These are phyloP conservation scores for Eupithecia pulchellata DNA, from an alignment of 2,888 invertebrate genomes.

Conservation along the genomic window DNA sequence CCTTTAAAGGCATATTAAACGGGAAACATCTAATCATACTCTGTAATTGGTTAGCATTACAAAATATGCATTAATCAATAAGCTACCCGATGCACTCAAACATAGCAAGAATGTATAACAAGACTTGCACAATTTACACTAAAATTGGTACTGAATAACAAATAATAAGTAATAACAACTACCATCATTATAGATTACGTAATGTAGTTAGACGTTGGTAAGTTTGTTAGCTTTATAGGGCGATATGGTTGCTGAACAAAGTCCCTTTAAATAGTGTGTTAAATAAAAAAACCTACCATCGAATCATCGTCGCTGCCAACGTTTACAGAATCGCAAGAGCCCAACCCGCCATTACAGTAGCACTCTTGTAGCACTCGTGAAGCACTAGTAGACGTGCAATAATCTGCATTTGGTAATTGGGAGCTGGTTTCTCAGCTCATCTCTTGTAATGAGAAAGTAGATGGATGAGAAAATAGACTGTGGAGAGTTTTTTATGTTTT, in stretches of 20 bases:
- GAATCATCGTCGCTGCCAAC: background rate
- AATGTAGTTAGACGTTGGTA: too few relatives aligned
- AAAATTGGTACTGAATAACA: constrained; percentile 8
- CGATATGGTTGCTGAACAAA: too few relatives aligned
- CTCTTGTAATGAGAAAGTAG: constrained; percentile 29
- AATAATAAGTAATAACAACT: constrained; percentile 3
- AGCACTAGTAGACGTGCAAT: constrained; percentile 25
- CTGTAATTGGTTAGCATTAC: constrained; percentile 8
- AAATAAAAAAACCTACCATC: too few relatives aligned
- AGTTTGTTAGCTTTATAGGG: too few relatives aligned
- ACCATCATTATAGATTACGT: too few relatives aligned
- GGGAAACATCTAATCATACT: background rate
- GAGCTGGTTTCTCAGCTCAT: constrained; percentile 23
- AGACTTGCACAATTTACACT: constrained; percentile 1
- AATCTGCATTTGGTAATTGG: constrained; percentile 44
- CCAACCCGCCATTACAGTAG: constrained; percentile 5
- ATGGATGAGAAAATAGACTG: constrained; percentile 17
- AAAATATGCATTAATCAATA: constrained; percentile 10
- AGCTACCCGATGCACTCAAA: background rate
- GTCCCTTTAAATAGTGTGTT: too few relatives aligned
- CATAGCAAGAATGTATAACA: constrained; percentile 4
- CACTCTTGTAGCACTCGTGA: background rate
- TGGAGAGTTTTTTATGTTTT: background rate
- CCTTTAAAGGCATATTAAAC: background rate
- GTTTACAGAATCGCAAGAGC: background rate